Percentiles rank a stretch among this genome's conserved stretches.
Evolutionary conservation across 1,140 invertebrate species (phyloP).

Genomic region (Ooceraea biroi): DNA sequence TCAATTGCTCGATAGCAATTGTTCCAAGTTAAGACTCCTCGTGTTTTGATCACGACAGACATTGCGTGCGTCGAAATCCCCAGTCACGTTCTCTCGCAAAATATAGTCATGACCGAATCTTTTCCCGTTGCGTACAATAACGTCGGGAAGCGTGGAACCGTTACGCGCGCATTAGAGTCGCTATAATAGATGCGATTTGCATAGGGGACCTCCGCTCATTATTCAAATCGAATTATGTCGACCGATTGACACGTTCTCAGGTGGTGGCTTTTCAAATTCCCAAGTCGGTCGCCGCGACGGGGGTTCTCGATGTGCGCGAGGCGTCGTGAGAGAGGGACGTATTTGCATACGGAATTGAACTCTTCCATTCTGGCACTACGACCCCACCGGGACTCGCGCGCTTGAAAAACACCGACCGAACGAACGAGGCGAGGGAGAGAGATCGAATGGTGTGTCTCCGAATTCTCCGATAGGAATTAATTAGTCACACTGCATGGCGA

Average conservation of each 20-base stretch:
- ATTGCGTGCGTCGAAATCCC: neutral
- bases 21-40: no score
- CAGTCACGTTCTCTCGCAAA: neutral
- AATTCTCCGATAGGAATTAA: conserved; percentile 35
- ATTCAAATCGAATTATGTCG: conserved; percentile 84
- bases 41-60: neutral
- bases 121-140: conserved; percentile 66
- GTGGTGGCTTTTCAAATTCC: conserved; percentile 82
- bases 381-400: conserved; percentile 49
- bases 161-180: conserved; percentile 59
- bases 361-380: conserved; percentile 73
- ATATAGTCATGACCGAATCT: conserved; percentile 29
- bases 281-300: conserved; percentile 77
- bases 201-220: conserved; percentile 82
- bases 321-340: conserved; percentile 74
- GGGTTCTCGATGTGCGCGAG: conserved; percentile 76
- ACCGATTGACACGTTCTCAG: conserved; percentile 82
- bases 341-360: conserved; percentile 82
- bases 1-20: no score
- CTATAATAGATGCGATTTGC: conserved; percentile 80
- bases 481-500: conserved; percentile 12
- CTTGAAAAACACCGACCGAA: conserved; percentile 62
- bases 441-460: conserved; percentile 7
- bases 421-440: conserved; percentile 40
- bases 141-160: conserved; percentile 63